Evolutionary conservation across 1,140 invertebrate species (phyloP).

Genomic region (Heliconius nattereri): DNA sequence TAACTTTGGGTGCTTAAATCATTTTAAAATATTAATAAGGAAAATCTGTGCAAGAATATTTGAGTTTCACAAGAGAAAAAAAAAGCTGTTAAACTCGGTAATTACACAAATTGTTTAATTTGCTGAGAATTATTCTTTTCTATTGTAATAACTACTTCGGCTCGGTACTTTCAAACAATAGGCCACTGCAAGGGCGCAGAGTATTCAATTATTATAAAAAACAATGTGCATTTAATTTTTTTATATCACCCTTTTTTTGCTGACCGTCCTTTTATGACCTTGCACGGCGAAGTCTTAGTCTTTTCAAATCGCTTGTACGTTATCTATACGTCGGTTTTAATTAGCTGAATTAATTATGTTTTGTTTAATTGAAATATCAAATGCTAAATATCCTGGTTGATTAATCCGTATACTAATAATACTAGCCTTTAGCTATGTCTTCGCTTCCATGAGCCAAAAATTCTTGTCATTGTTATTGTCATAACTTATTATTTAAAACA

Average conservation of each 20-base stretch:
- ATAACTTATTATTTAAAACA: too few species aligned
- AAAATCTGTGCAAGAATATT: background rate
- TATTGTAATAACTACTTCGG: slow-evolving; percentile 23
- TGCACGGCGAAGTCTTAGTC: slow-evolving; percentile 39
- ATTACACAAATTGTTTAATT: slow-evolving; percentile 30
- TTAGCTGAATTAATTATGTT: slow-evolving; percentile 35
- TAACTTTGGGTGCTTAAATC: too few species aligned
- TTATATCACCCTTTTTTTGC: slow-evolving; percentile 32
- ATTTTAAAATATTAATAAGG: background rate
- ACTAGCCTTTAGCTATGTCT: too few species aligned
- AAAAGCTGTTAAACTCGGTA: background rate
- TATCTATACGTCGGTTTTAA: slow-evolving; percentile 36
- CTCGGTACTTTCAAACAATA: slow-evolving; percentile 24
- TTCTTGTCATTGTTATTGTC: too few species aligned
- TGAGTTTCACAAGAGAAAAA: background rate
- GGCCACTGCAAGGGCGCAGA: slow-evolving; percentile 30
- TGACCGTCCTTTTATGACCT: slow-evolving; percentile 42
- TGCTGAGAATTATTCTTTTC: slow-evolving; percentile 21
- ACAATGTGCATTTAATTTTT: slow-evolving; percentile 1
- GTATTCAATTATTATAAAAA: slow-evolving; percentile 4
- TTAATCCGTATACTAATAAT: too few species aligned
- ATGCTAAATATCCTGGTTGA: background rate
- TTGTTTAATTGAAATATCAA: slow-evolving; percentile 20
- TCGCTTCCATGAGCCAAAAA: too few species aligned
- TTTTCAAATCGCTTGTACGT: slow-evolving; percentile 36